These are phyloP conservation scores for Sebastes kiyomatsui DNA, from an alignment of 2,797 vertebrate species.

Conservation along the genomic window DNA sequence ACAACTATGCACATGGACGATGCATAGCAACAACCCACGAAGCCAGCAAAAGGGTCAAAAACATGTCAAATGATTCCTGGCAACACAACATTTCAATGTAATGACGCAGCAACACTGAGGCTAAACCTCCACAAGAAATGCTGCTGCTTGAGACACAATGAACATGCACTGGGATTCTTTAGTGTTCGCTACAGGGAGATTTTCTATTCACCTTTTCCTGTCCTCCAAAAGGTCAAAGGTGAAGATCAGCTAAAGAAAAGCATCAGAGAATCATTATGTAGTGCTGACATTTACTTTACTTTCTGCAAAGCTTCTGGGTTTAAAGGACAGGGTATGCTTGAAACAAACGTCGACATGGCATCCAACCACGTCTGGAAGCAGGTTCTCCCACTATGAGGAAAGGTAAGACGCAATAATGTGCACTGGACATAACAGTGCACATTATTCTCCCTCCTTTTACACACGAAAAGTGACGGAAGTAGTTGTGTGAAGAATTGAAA, in stretches of 20 bases:
- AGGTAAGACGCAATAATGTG: background rate
- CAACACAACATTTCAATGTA: background rate
- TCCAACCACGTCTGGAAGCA: background rate
- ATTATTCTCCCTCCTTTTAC: background rate
- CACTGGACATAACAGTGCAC: background rate
- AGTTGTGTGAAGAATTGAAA: background rate
- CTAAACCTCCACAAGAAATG: background rate
- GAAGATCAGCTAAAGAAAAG: background rate
- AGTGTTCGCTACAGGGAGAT: background rate
- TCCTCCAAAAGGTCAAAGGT: background rate
- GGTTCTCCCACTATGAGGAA: background rate
- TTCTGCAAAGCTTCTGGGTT: background rate
- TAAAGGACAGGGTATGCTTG: background rate
- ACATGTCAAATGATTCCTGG: conserved; percentile 2
- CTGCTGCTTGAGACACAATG: background rate
- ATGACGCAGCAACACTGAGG: background rate
- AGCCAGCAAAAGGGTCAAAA: background rate
- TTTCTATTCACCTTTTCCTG: background rate
- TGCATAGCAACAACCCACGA: background rate
- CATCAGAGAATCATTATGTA: background rate
- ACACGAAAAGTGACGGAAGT: background rate
- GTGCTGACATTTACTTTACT: background rate
- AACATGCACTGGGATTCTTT: background rate
- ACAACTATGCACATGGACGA: background rate
- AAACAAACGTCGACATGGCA: background rate